Conservation (phyloP, 2,113 vertebrate genomes). For the Pseudorhombus dupliciocellatus region DNA sequence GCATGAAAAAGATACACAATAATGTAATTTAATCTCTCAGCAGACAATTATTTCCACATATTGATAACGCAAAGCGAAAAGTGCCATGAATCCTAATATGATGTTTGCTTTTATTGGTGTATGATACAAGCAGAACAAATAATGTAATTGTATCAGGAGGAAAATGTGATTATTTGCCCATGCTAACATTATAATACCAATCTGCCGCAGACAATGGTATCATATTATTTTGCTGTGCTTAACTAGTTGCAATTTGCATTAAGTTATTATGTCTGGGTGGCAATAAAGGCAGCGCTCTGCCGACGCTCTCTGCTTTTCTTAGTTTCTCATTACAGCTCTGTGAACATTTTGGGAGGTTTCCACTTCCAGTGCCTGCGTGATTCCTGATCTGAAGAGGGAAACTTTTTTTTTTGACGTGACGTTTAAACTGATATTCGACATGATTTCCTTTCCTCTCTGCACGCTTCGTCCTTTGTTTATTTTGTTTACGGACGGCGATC, state of each 20-base stretch:
- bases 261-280: conserved; percentile 80
- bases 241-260: conserved; percentile 89
- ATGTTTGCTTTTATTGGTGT: conserved; percentile 99
- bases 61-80: conserved; percentile 99
- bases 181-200: conserved; percentile 86
- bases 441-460: neutral
- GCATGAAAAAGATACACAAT: conserved; percentile 99
- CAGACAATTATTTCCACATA: conserved; percentile 99
- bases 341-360: conserved; percentile 45
- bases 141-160: conserved; percentile 96
- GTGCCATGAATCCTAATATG: conserved; percentile 99
- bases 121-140: conserved; percentile 96
- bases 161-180: conserved; percentile 94
- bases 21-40: conserved; percentile 99
- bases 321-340: conserved; percentile 70
- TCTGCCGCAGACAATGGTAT: conserved; percentile 80
- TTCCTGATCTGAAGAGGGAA: conserved; percentile 41
- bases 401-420: conserved; percentile 51
- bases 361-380: conserved; percentile 38
- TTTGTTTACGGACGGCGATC: conserved; percentile 20
- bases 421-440: conserved; percentile 13
- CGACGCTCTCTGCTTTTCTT: conserved; percentile 62
- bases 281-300: conserved; percentile 76
- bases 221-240: conserved; percentile 86
- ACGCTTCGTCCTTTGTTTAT: conserved; percentile 10